Evolutionary conservation across 1,140 invertebrate species (phyloP), one percentile per base, ranked within the genome.

Genomic region (Heliothis virescens): DNA sequence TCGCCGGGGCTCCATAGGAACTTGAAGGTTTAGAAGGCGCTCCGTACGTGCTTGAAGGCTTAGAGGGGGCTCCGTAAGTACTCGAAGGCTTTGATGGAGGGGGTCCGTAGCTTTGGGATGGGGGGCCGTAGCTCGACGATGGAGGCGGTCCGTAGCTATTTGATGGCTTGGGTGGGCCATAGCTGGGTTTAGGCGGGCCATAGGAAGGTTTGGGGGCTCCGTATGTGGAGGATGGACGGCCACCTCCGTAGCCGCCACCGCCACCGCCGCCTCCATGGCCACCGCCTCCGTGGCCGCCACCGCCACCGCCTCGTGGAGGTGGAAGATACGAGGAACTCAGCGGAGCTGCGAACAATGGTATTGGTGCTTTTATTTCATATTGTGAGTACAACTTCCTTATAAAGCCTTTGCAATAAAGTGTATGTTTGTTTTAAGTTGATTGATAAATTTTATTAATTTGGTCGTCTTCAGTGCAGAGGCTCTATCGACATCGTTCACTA

Each of bases 1-100:
- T 91, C 10, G 94, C 93, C 55, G 95, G 95, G 5, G 95, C 92
- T 12, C 95, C 95, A 72, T 96, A 95, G 62, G 82, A 90, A 79
- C 86, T 90, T n/a, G n/a, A n/a, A n/a, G n/a, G n/a, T n/a, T 90
- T 91, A 0, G 91, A 88, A 2, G 91, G 88, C 2, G 87, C 86
- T 29, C 89, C 88, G 77, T 89, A 89, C 16, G 65, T 82, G 7
- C 77, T 82, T 4, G 91, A 91, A 1, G 85, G 85, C 18, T 69
- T 75, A 15, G 89, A 87, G 0, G 83, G 83, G 7, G 87, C 79
- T 48, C 90, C 91, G 48, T 92, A 91, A 29, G 89, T 79, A 1
- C 89, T 92, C 3, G 95, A 94, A 34, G 94, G 90, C 53, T 41
- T 83, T 15, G 95, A 95, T 9, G 95, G 89, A 94, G 1, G 92